A percentile compares a stretch with the other conserved stretches of the same genome.
phyloP scores from a whole-genome alignment of 2,797 vertebrate species.

The Acanthiza pusilla region DNA sequence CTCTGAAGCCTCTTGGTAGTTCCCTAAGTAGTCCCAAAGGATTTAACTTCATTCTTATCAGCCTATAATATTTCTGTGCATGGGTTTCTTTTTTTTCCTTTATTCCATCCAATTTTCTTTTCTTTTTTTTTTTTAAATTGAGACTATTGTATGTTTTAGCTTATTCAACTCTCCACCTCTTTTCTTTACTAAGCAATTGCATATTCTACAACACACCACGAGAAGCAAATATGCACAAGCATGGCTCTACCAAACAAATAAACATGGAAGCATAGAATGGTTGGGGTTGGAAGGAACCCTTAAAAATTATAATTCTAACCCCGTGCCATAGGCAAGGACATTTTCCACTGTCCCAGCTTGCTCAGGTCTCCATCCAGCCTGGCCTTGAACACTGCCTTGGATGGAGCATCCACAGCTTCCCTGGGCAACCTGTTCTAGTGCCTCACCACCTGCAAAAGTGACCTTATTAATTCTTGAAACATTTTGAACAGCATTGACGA shows the following conservation, averaged over 20 bases:
- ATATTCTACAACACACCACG: not conserved
- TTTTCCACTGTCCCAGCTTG: not conserved
- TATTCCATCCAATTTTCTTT: not conserved
- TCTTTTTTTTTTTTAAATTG: not conserved
- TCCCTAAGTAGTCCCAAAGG: not conserved
- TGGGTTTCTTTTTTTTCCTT: rapidly evolving
- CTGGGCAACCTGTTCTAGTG: not conserved
- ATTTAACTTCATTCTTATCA: not conserved
- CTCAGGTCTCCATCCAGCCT: not conserved
- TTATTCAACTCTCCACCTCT: not conserved
- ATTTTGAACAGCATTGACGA: not conserved
- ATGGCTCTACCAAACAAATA: not conserved
- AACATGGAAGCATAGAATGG: not conserved
- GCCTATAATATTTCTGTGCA: not conserved
- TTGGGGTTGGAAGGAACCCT: not conserved
- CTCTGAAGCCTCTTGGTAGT: not conserved
- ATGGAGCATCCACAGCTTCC: not conserved
- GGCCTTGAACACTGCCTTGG: not conserved
- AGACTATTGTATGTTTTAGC: not conserved
- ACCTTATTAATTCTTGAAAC: not conserved
- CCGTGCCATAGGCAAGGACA: not conserved
- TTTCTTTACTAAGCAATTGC: not conserved
- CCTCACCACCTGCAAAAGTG: not conserved
- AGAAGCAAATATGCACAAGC: not conserved
- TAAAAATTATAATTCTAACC: not conserved